Evolutionary conservation across 1,140 invertebrate species (phyloP).

Genomic region (Caenorhabditis remanei): DNA sequence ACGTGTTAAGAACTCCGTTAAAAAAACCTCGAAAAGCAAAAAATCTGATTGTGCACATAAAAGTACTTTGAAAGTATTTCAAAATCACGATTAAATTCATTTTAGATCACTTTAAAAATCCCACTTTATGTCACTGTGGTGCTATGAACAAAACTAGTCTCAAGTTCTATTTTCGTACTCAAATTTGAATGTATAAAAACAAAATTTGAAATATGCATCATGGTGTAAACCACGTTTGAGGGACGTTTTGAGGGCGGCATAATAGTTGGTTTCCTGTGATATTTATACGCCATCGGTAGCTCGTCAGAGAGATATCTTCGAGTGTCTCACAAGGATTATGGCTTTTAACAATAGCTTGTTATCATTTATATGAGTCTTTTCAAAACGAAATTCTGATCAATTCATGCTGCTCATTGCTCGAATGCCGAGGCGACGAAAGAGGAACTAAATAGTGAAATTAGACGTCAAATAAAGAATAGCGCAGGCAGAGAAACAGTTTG

Average conservation of each 20-base stretch:
- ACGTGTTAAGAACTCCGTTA: background rate
- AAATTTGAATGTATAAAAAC: background rate
- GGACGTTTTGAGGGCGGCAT: background rate
- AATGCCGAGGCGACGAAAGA: background rate
- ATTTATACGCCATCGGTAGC: constrained; percentile 10
- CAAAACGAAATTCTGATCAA: background rate
- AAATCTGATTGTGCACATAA: too few relatives aligned
- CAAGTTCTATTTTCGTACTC: too few relatives aligned
- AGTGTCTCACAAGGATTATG: constrained; percentile 11
- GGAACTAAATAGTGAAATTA: background rate
- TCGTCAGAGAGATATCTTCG: constrained; percentile 7
- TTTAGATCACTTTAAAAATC: too few relatives aligned
- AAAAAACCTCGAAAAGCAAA: background rate
- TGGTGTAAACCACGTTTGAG: background rate
- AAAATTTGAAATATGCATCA: background rate
- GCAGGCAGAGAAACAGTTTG: too few relatives aligned
- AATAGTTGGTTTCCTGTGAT: background rate
- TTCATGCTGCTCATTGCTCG: constrained; percentile 20
- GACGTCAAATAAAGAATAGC: background rate
- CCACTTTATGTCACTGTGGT: too few relatives aligned
- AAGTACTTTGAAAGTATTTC: too few relatives aligned
- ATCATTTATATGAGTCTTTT: background rate
- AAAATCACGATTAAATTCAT: too few relatives aligned
- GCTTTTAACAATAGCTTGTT: constrained; percentile 43
- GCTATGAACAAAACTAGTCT: too few relatives aligned